Base-by-base conservation (phyloP, 1,140 invertebrate species). In the Pseudomyrmex dendroicus region DNA sequence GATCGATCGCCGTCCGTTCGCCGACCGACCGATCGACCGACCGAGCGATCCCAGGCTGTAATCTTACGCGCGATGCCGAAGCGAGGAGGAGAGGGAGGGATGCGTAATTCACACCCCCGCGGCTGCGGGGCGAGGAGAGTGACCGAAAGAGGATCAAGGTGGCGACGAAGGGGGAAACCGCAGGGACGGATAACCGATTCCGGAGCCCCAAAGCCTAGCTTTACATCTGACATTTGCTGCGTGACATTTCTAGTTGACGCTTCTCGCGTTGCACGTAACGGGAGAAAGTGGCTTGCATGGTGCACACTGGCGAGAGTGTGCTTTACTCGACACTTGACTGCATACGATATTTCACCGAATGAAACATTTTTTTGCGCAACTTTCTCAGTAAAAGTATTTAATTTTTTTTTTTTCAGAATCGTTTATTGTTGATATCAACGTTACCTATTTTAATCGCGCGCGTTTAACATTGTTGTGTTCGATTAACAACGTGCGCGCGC, bases 41-140 rank as follows among this genome's bases (percentile, higher is more conserved):
- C 25, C 44, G n/a, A 20, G 50, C 62, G 72, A 83, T 83, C 57
- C 64, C 73, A 82, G 52, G 64, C 52, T 78, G 70, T 86, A 87
- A 87, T 87, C 82, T 89, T 77, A 73, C 84, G 64, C 84, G 82
- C 64, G 48, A 61, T 54, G 46, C 83, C 74, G 59, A 66, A 67
- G 62, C 22, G 57, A 64, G 35, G 59, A 48, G n/a, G 59, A 78
- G 67, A 66, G 22, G 66, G 35, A 7, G 63, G 62, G 48, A 54
- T 54, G 73, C 70, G 83, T 86, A 86, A 80, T 86, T 70, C 73
- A 82, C 82, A 76, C 57, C 84, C 73, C 73, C 82, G 61, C 61
- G 52, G 25, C 25, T 82, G 76, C 56, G 70, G 50, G 50, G 22
- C 44, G 50, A 63, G 13, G 35, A 59, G 63, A 59, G 52, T 17